Evolutionary conservation across 2,888 invertebrate species (phyloP).

Genomic region (Mesorhabditis sp.): DNA sequence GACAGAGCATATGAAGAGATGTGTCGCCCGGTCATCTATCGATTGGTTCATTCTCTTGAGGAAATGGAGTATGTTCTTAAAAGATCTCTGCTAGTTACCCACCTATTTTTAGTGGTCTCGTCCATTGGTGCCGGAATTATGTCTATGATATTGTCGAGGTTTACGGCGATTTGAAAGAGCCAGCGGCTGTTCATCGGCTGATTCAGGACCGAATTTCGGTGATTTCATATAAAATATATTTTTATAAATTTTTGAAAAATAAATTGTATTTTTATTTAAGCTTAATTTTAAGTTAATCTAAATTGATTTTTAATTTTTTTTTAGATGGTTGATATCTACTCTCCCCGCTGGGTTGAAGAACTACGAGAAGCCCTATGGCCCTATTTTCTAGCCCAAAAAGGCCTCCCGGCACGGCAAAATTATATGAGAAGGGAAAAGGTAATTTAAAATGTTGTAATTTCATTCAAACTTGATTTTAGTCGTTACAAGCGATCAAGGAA

Average conservation of each 20-base stretch:
- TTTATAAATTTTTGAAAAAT: no score
- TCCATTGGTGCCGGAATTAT: no score
- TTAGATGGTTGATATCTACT: slow-evolving; percentile 3
- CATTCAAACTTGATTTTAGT: background rate
- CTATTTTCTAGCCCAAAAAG: background rate
- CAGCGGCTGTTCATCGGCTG: no score
- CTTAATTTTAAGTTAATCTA: background rate
- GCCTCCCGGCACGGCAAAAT: background rate
- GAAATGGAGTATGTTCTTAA: no score
- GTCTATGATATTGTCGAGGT: no score
- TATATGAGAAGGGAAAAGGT: slow-evolving; percentile 1
- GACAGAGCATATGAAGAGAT: no score
- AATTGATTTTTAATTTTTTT: background rate
- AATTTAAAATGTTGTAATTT: background rate
- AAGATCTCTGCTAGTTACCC: no score
- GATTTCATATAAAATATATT: background rate
- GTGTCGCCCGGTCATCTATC: no score
- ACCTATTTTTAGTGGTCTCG: no score
- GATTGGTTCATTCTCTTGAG: no score
- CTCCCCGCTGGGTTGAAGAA: background rate
- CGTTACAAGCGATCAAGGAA: background rate
- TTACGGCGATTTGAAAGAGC: no score
- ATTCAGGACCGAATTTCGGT: background rate
- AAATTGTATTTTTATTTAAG: no score
- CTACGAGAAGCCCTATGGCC: background rate